These are phyloP conservation scores for Sipunculus nudus DNA, from an alignment of 2,888 invertebrate species.

Conservation along the genomic window DNA sequence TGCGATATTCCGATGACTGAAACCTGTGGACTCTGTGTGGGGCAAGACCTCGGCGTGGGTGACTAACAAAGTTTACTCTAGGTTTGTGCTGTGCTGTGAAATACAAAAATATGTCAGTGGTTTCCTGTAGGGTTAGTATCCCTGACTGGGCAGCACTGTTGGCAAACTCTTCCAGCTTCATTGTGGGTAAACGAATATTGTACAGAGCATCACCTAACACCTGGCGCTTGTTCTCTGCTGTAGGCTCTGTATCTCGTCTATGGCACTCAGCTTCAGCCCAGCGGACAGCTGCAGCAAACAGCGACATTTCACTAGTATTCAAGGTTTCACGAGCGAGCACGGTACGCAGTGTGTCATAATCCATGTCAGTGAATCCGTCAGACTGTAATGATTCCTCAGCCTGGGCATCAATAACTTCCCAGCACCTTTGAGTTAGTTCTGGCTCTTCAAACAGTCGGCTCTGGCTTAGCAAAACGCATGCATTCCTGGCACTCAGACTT, in stretches of 20 bases:
- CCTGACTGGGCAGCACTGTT: slow-evolving; percentile 94
- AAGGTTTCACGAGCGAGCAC: slow-evolving; percentile 92
- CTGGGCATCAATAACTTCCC: slow-evolving; percentile 89
- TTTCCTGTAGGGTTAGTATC: slow-evolving; percentile 89
- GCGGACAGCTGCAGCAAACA: slow-evolving; percentile 87
- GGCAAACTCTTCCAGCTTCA: slow-evolving; percentile 93
- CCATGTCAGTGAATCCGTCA: slow-evolving; percentile 96
- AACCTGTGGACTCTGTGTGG: slow-evolving; percentile 95
- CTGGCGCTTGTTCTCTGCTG: slow-evolving; percentile 75
- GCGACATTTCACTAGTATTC: slow-evolving; percentile 87
- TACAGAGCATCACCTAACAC: slow-evolving; percentile 76
- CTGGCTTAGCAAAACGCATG: slow-evolving; percentile 93
- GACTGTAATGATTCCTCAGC: slow-evolving; percentile 96
- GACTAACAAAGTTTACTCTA: slow-evolving; percentile 81
- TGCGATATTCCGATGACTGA: slow-evolving; percentile 94
- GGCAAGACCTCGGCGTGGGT: slow-evolving; percentile 85
- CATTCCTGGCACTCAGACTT: slow-evolving; percentile 94
- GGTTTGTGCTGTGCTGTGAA: slow-evolving; percentile 92
- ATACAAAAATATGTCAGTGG: slow-evolving; percentile 93
- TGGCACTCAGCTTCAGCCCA: slow-evolving; percentile 94
- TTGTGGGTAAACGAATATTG: slow-evolving; percentile 90
- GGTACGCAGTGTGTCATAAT: slow-evolving; percentile 89
- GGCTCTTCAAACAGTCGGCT: slow-evolving; percentile 95
- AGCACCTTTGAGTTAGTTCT: slow-evolving; percentile 84
- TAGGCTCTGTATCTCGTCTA: slow-evolving; percentile 82